Evolutionary conservation across 2,888 invertebrate species (phyloP), one percentile per base, ranked within the genome.

Genomic region (Melinopterus prodromus): DNA sequence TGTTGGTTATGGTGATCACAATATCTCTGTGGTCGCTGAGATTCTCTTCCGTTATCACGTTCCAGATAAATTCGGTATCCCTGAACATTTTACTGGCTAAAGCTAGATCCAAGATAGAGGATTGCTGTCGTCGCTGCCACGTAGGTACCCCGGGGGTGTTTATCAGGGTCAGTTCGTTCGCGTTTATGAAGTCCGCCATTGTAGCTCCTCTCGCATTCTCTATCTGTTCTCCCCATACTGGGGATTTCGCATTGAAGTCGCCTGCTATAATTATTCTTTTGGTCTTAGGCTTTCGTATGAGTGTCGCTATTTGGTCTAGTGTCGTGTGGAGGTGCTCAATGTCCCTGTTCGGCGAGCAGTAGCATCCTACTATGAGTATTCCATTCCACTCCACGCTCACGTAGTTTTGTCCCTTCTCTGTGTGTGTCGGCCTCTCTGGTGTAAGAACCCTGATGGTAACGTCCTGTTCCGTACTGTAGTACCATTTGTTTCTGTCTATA

Each of bases 181-280:
- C 35, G 6, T 7, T 14, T 5, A 26, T 26, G 26, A 16, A 74
- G 6, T 74, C 75, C 14, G 16, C 75, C 35, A 74, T 16, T 9
- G 2, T 4, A 7, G 15, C 12, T 74, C 75, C 75, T 9, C 74
- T 6, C 6, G n/a, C 16, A 12, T 74, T 74, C 5, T 16, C 35
- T 2, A 2, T 14, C 0, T 35, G 6, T 26, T 74, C 36, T 36
- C 14, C 12, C 2, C 7, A 6, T 2, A 14, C 15, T 12, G 12
- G 6, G 26, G 35, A 26, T 74, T 35, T 74, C 6, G 75, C 75
- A n/a, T 74, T 74, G 14, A 74, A 26, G 26, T 26, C 26, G 26
- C 26, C 26, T 3, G 26, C 26, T 2, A 26, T 3, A 2, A 26
- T 26, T 26, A 26, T 26, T 26, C 3, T 26, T 26, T 26, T 26